phyloP scores from a whole-genome alignment of 2,888 invertebrate genomes.

The Eumerus sabulonum region DNA sequence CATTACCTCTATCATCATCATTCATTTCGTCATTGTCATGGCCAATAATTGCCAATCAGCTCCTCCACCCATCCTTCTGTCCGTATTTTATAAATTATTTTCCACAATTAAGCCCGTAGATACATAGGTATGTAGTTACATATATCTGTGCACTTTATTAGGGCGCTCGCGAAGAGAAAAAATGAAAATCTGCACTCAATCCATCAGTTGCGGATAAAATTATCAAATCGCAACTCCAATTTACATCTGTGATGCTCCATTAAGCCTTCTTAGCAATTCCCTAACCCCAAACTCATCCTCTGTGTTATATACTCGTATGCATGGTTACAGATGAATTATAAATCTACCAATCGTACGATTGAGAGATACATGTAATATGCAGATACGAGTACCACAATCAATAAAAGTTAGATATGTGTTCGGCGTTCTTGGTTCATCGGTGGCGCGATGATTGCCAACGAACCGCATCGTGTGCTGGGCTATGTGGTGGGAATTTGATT shows the following conservation, averaged over 20 bases:
- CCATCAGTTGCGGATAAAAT: conserved; percentile 48
- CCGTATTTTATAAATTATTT: background rate
- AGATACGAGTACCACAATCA: background rate
- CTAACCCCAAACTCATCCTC: background rate
- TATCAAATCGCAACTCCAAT: conserved; percentile 48
- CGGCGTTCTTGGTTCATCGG: no score
- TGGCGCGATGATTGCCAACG: background rate
- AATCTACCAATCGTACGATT: conserved; percentile 51
- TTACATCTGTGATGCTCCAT: conserved; percentile 40
- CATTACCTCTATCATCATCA: conserved; percentile 21
- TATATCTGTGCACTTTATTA: no score
- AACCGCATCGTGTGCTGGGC: background rate
- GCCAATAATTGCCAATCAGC: conserved; percentile 52
- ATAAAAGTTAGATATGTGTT: no score
- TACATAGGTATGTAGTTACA: no score
- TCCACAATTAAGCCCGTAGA: no score
- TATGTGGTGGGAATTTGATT: conserved; percentile 51
- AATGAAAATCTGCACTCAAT: conserved; percentile 23
- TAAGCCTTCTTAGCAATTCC: conserved; percentile 34
- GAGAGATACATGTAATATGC: conserved; percentile 31
- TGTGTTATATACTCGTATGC: background rate
- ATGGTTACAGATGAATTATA: conserved; percentile 45
- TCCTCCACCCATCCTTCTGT: background rate
- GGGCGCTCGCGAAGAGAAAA: no score
- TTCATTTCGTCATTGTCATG: conserved; percentile 36